These are phyloP conservation scores for Pelmatolapia mariae DNA, from an alignment of 2,113 vertebrate genomes.

Conservation along the genomic window DNA sequence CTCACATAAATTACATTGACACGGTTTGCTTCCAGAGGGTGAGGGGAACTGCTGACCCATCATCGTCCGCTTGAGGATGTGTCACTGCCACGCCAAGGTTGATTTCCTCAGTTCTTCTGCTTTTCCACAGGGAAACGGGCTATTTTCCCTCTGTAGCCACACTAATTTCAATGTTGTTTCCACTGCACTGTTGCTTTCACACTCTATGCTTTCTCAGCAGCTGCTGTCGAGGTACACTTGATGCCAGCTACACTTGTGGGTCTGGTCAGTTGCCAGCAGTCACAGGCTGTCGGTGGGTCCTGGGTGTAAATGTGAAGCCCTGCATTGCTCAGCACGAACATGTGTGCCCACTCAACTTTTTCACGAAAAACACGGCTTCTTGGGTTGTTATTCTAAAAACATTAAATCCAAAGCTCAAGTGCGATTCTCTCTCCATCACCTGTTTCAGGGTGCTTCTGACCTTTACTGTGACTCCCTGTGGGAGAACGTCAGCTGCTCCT, in stretches of 20 bases:
- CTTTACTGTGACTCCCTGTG: neutral
- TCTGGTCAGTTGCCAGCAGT: neutral
- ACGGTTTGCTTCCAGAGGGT: neutral
- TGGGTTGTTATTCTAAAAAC: neutral
- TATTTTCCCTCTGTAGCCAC: neutral
- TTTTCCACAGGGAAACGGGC: neutral
- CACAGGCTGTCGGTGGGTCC: neutral
- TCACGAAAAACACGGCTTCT: neutral
- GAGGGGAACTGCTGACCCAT: neutral
- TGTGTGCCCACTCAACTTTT: neutral
- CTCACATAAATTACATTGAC: neutral
- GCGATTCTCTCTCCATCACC: neutral
- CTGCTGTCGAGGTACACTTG: neutral
- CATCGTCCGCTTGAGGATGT: neutral
- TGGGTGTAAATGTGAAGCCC: neutral
- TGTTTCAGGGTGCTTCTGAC: neutral
- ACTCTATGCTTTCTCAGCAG: neutral
- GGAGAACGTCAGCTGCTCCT: conserved; percentile 11
- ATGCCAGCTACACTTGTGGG: neutral
- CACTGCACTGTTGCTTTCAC: neutral
- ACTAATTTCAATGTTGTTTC: neutral
- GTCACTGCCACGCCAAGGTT: neutral
- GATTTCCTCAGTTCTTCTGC: neutral
- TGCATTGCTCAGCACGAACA: neutral
- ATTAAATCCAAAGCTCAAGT: neutral